Conservation (phyloP, 2,888 invertebrate species). For the Sialis fuliginosa region DNA sequence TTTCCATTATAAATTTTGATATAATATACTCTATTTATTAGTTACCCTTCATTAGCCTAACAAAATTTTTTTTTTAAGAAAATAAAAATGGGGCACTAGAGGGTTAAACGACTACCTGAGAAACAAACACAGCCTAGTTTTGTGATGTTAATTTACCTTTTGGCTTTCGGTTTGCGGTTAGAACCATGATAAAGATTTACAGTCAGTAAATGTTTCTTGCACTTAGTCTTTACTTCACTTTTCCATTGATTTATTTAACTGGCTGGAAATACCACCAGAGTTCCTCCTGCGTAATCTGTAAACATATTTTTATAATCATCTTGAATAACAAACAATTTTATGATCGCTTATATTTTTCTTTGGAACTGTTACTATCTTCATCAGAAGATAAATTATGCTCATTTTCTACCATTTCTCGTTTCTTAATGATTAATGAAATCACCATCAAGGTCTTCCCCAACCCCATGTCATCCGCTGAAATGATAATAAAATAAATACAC, state of each 20-base stretch:
- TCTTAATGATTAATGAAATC: slow-evolving; percentile 51
- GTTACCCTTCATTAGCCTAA: no score
- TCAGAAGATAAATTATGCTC: slow-evolving; percentile 16
- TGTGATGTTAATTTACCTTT: slow-evolving; percentile 20
- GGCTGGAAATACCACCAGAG: slow-evolving; percentile 84
- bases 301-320: no score
- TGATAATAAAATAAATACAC: neutral
- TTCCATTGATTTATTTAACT: slow-evolving; percentile 85
- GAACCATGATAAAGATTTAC: slow-evolving; percentile 68
- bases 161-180: slow-evolving; percentile 43
- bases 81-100: slow-evolving; percentile 42
- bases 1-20: no score
- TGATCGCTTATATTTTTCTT: no score
- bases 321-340: no score
- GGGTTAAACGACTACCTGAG: neutral
- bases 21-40: no score
- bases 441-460: slow-evolving; percentile 71
- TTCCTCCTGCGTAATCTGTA: slow-evolving; percentile 34
- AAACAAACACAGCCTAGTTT: no score
- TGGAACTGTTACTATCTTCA: no score
- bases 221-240: slow-evolving; percentile 50
- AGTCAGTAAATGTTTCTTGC: slow-evolving; percentile 37
- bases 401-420: slow-evolving; percentile 20
- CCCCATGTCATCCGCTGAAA: slow-evolving; percentile 61
- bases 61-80: no score